A percentile compares a stretch with the other conserved stretches of the same genome.
Conservation (phyloP, 1,140 invertebrate species). For the Anastrepha obliqua region DNA sequence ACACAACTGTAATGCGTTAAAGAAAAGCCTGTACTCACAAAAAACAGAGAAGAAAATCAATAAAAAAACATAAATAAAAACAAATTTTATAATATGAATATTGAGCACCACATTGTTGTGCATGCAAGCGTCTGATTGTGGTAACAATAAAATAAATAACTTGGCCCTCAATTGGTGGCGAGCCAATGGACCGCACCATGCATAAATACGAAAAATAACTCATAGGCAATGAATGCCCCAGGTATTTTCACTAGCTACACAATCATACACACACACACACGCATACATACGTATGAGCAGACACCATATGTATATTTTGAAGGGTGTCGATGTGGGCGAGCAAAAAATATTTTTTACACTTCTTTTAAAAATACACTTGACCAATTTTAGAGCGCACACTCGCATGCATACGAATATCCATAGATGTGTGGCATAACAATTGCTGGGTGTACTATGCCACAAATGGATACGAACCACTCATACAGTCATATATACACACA, state of each 20-base stretch:
- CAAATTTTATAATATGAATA: neutral
- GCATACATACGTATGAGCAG: neutral
- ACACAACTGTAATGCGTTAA: constrained; percentile 32
- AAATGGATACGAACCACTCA: no score
- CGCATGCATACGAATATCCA: neutral
- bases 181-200: neutral
- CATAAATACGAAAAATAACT: neutral
- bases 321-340: neutral
- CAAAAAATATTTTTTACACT: neutral
- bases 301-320: neutral
- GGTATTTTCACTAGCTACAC: neutral
- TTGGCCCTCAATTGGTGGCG: neutral
- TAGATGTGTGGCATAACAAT: neutral
- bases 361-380: neutral
- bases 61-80: neutral
- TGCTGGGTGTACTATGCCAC: no score
- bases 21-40: constrained; percentile 4
- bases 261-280: neutral
- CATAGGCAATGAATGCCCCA: neutral
- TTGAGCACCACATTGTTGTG: neutral
- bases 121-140: neutral
- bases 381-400: neutral
- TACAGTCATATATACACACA: no score
- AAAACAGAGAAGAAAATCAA: no score
- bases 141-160: neutral